A percentile compares a stretch with the other conserved stretches of the same genome.
Evolutionary conservation across 2,113 vertebrate genomes (phyloP).

Genomic region (Eubucco bourcierii): DNA sequence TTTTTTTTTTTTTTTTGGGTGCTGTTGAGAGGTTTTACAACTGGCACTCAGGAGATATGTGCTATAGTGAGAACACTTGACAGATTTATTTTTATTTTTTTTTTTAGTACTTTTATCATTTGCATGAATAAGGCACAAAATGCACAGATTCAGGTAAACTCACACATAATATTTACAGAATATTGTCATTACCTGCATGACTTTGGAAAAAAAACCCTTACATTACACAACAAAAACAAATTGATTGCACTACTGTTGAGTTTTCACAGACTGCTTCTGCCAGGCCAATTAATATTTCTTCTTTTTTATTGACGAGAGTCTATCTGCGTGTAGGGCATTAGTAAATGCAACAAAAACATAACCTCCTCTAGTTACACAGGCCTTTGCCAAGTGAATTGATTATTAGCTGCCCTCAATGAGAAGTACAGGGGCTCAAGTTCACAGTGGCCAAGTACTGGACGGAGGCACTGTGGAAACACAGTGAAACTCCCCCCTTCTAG

Average conservation of each 20-base stretch:
- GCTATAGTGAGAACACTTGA: conserved; percentile 82
- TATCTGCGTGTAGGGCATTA: conserved; percentile 27
- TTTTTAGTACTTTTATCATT: conserved; percentile 82
- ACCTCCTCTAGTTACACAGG: conserved; percentile 13
- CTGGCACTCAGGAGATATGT: conserved; percentile 75
- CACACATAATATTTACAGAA: conserved; percentile 93
- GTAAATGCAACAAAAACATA: conserved; percentile 51
- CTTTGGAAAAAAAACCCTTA: conserved; percentile 81
- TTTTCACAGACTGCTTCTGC: conserved; percentile 67
- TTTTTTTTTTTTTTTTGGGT: conserved; percentile 12
- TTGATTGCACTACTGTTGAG: conserved; percentile 82
- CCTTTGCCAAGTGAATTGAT: conserved; percentile 22
- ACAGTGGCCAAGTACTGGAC: conserved; percentile 73
- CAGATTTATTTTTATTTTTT: conserved; percentile 40
- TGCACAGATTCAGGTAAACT: conserved; percentile 97
- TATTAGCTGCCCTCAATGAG: conserved; percentile 48
- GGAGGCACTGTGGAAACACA: conserved; percentile 62
- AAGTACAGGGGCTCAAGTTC: conserved; percentile 58
- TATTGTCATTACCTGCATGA: conserved; percentile 95
- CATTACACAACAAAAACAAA: conserved; percentile 75
- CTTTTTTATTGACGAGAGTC: conserved; percentile 50
- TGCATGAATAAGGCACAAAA: conserved; percentile 98
- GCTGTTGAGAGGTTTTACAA: conserved; percentile 74
- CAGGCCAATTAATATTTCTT: conserved; percentile 59
- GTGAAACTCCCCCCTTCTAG: conserved; percentile 48